Percentiles rank a stretch among this genome's conserved stretches.
Conservation (phyloP, 53 echinoderm and acorn worm species). For the Pentamera pediparva region DNA sequence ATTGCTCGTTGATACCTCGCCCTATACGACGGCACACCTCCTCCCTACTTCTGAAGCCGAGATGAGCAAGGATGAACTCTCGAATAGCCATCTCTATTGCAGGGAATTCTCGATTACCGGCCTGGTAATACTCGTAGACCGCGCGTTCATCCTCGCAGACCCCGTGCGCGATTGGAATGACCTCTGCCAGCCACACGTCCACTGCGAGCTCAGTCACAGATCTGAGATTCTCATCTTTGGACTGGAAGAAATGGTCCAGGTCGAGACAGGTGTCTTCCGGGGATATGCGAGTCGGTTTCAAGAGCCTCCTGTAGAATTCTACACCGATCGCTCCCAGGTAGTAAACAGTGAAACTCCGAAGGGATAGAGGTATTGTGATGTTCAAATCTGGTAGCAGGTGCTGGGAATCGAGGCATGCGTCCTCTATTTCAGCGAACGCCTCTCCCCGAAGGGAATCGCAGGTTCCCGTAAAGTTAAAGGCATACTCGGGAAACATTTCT, state of each 20-base stretch:
- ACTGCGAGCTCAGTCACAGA: neutral
- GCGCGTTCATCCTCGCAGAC: slow-evolving; percentile 2
- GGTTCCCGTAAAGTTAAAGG: neutral
- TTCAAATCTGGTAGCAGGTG: too few relatives aligned
- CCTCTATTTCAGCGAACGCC: neutral
- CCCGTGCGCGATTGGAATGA: neutral
- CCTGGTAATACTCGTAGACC: neutral
- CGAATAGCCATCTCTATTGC: neutral
- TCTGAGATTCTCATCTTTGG: neutral
- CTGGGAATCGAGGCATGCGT: neutral
- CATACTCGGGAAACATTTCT: neutral
- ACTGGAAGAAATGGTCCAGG: neutral
- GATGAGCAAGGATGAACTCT: neutral
- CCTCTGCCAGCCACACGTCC: neutral
- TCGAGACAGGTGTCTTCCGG: neutral
- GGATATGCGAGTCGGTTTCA: neutral
- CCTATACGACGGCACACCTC: neutral
- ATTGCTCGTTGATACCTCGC: neutral
- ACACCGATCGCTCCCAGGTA: neutral
- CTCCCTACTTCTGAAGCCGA: neutral
- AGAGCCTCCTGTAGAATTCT: neutral
- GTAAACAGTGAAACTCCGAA: neutral
- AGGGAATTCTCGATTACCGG: too few relatives aligned
- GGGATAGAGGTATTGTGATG: neutral
- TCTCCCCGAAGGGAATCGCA: neutral